Evolutionary conservation across 2,888 invertebrate genomes (phyloP), one percentile per base, ranked within the genome.

Genomic region (Lampropteryx suffumata): DNA sequence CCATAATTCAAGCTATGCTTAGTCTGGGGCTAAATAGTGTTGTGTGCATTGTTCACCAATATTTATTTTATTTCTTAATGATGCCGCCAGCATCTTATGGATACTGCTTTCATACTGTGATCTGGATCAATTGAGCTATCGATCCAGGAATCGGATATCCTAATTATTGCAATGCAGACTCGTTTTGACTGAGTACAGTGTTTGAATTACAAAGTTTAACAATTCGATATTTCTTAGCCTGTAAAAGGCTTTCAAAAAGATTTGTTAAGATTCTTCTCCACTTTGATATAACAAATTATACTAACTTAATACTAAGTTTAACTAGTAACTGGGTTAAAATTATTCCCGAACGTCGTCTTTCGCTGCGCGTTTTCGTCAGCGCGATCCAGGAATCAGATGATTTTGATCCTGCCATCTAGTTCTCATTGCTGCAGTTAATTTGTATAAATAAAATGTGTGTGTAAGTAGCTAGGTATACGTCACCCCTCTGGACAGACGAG

Each of bases 351-450:
- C 3, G 29, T 29, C 17, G 5, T 39, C 4, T 9, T 1, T 11
- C 8, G 10, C 29, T 17, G 17, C n/a, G 29, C 10, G 39, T 29
- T 39, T 39, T 39, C 29, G 39, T 39, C 29, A 29, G 28, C 39
- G 39, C 39, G 39, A 39, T 39, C 10, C 39, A 39, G 39, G 4
- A 29, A 8, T 11, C 5, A 8, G 1, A 3, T 10, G 8, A 8
- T 17, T 29, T 39, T 39, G 13, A 10, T 17, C 39, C 39, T 10
- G 39, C 39, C 29, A 29, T 39, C 39, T 39, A 39, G 39, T 39
- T 29, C 17, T 39, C 24, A 35, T 24, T 24, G 11, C 3, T 11
- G 11, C 24, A 35, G 7, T 17, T 17, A 3, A 17, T 17, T 17
- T 3, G 17, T 4, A 17, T 4, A 17, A 2, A 17, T 17, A 17